phyloP scores from a whole-genome alignment of 2,113 vertebrate genomes.

The Ia io region DNA sequence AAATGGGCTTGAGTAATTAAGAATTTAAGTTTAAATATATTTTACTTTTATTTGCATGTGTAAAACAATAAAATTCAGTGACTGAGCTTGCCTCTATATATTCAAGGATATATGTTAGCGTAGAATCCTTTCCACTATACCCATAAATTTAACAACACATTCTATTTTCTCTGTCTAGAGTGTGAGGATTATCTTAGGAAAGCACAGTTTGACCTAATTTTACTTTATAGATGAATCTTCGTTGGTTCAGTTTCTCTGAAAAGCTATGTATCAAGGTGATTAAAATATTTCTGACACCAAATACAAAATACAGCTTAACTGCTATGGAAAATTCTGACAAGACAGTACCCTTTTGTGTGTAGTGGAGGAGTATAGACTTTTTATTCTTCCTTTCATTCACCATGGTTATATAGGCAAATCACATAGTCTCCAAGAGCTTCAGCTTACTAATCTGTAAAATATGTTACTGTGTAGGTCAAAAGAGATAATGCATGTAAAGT shows the following conservation, averaged over 20 bases:
- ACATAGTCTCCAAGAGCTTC: neutral
- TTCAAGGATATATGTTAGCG: neutral
- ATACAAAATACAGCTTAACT: neutral
- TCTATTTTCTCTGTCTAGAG: neutral
- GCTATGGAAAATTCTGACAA: neutral
- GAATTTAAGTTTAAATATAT: slow-evolving; percentile 3
- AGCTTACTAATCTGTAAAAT: neutral
- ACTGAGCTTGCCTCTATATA: neutral
- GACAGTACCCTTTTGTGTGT: neutral
- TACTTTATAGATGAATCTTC: neutral
- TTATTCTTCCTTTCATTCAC: neutral
- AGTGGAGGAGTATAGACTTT: neutral
- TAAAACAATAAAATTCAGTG: neutral
- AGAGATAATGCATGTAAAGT: neutral
- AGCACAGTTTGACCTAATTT: neutral
- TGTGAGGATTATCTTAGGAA: neutral
- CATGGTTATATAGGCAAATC: neutral
- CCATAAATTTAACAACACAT: neutral
- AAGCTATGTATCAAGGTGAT: neutral
- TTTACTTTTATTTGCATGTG: neutral
- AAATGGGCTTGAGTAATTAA: neutral
- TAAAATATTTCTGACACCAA: neutral
- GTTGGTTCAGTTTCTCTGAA: neutral
- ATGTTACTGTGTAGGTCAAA: neutral
- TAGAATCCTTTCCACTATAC: neutral